Conservation (phyloP, 2,888 invertebrate genomes). For the Lycophotia porphyrea region DNA sequence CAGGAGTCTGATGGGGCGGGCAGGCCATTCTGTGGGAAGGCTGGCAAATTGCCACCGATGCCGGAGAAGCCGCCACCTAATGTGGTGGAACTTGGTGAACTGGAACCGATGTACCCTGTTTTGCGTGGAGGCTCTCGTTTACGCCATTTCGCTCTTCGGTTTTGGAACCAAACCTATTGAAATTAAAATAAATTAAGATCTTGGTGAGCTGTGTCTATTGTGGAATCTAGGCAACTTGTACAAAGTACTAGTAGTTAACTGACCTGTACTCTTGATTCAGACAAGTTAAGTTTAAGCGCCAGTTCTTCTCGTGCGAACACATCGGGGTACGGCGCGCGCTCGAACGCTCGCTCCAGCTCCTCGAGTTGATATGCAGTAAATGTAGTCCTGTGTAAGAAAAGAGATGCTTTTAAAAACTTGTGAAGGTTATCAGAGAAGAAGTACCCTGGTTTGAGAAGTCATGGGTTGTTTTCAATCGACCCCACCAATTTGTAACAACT, state of each 20-base stretch:
- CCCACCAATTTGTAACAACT: slow-evolving; percentile 36
- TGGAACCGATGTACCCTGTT: slow-evolving; percentile 94
- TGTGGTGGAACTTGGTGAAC: slow-evolving; percentile 92
- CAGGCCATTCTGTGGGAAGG: slow-evolving; percentile 91
- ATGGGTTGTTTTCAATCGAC: slow-evolving; percentile 1
- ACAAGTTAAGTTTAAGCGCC: slow-evolving; percentile 96
- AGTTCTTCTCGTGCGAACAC: slow-evolving; percentile 98
- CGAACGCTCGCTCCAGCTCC: slow-evolving; percentile 97
- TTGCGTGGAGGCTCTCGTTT: slow-evolving; percentile 98
- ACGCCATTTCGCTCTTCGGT: slow-evolving; percentile 98
- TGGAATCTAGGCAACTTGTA: slow-evolving; percentile 1
- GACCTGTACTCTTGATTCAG: slow-evolving; percentile 92
- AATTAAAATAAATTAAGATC: slow-evolving; percentile 18
- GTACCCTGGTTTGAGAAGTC: neutral
- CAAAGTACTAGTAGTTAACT: slow-evolving; percentile 18
- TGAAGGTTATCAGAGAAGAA: neutral
- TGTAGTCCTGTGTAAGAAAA: slow-evolving; percentile 93
- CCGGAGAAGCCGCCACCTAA: slow-evolving; percentile 91
- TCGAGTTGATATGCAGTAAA: slow-evolving; percentile 98
- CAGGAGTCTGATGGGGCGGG: slow-evolving; percentile 94
- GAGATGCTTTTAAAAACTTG: neutral
- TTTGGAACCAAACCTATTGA: slow-evolving; percentile 95
- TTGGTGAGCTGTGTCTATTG: neutral
- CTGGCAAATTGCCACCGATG: slow-evolving; percentile 86
- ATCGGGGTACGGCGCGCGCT: slow-evolving; percentile 98